These are phyloP conservation scores for Oncorhynchus keta DNA, from an alignment of 2,113 vertebrate species.

Conservation along the genomic window DNA sequence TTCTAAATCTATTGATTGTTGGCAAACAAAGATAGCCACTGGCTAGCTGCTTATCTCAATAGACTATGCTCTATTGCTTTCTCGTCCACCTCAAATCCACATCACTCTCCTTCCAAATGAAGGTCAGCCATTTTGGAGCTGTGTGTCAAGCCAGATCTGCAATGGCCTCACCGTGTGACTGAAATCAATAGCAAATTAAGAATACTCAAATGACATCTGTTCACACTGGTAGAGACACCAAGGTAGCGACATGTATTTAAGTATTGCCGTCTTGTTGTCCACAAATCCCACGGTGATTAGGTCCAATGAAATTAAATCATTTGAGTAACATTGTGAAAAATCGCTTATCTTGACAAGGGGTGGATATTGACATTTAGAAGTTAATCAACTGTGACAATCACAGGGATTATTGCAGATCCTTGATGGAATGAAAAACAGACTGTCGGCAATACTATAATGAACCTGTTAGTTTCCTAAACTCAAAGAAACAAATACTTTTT, in stretches of 20 bases:
- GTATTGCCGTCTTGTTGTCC: conserved; percentile 42
- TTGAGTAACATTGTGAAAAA: conserved; percentile 14
- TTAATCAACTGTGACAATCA: conserved; percentile 38
- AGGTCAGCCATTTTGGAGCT: conserved; percentile 45
- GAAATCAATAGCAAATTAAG: conserved; percentile 49
- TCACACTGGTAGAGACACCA: conserved; percentile 18
- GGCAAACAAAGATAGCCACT: conserved; percentile 16
- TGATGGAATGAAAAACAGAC: background rate
- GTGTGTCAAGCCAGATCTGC: conserved; percentile 4
- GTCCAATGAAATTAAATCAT: conserved; percentile 54
- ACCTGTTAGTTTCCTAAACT: background rate
- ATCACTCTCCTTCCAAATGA: conserved; percentile 18
- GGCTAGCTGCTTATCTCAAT: conserved; percentile 24
- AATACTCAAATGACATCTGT: conserved; percentile 30
- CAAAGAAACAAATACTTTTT: background rate
- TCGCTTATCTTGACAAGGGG: conserved; percentile 48
- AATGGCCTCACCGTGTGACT: background rate
- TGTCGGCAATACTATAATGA: background rate
- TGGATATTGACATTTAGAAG: conserved; percentile 56
- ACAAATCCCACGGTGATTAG: conserved; percentile 48
- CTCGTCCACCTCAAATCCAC: conserved; percentile 1
- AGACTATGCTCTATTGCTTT: background rate
- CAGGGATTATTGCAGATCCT: conserved; percentile 28
- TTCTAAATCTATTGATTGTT: conserved; percentile 38
- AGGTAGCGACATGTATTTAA: conserved; percentile 19